These are phyloP conservation scores for Sipunculus nudus DNA, from an alignment of 2,888 invertebrate species.

Conservation along the genomic window DNA sequence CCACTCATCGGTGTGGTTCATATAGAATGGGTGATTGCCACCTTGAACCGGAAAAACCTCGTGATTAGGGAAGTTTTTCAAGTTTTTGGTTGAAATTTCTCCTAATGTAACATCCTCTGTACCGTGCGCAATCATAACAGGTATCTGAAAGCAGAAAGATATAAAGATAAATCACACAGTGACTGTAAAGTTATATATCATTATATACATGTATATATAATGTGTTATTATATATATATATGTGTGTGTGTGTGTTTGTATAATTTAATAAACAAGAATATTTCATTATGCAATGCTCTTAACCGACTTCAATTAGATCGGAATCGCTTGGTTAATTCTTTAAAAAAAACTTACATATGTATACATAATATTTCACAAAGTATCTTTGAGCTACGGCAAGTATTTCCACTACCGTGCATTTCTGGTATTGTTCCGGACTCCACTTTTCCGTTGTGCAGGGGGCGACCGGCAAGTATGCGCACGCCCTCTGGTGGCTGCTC, in stretches of 20 bases:
- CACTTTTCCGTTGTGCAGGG: slow-evolving; percentile 60
- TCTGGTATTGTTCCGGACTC: slow-evolving; percentile 39
- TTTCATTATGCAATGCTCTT: too few species aligned
- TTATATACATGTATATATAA: too few species aligned
- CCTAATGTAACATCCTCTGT: slow-evolving; percentile 65
- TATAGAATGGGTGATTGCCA: slow-evolving; percentile 68
- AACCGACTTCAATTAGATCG: too few species aligned
- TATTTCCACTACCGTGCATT: slow-evolving; percentile 47
- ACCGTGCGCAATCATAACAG: slow-evolving; percentile 68
- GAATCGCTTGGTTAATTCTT: too few species aligned
- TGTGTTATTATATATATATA: too few species aligned
- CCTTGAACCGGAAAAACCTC: slow-evolving; percentile 58
- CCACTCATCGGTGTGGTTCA: slow-evolving; percentile 66
- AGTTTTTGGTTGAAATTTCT: slow-evolving; percentile 51
- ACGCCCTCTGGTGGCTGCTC: slow-evolving; percentile 40
- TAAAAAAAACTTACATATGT: too few species aligned
- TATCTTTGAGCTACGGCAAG: neutral
- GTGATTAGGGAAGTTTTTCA: slow-evolving; percentile 63
- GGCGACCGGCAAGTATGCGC: slow-evolving; percentile 67
- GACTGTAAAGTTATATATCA: too few species aligned
- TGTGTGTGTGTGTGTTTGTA: too few species aligned
- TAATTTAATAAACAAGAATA: too few species aligned
- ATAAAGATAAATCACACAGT: too few species aligned
- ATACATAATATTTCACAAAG: too few species aligned
- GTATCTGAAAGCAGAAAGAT: slow-evolving; percentile 58